Evolutionary conservation across 1,140 invertebrate species (phyloP).

Genomic region (Diprion similis): DNA sequence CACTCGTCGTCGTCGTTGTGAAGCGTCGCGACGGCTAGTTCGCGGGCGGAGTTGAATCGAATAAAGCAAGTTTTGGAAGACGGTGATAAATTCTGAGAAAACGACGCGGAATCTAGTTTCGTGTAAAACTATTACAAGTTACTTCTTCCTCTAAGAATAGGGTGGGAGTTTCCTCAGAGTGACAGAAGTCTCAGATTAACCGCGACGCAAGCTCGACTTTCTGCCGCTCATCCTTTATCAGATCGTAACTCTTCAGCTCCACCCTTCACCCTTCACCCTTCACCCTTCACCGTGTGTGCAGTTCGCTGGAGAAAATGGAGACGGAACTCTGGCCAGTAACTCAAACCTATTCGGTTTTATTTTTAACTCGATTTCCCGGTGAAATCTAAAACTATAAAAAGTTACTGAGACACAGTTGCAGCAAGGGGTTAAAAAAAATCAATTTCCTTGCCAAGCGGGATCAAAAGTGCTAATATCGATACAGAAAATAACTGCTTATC

Average conservation of each 20-base stretch:
- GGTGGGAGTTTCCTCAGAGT: neutral
- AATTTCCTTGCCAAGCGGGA: too few species aligned
- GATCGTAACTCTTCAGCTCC: neutral
- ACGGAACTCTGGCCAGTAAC: neutral
- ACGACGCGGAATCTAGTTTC: constrained; percentile 7
- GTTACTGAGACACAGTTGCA: constrained; percentile 12
- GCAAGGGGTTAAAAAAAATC: too few species aligned
- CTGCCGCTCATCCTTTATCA: neutral
- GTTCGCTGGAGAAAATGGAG: neutral
- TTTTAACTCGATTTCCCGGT: constrained; percentile 28
- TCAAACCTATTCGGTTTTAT: constrained; percentile 17
- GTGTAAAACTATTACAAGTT: constrained; percentile 8
- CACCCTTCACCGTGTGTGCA: neutral
- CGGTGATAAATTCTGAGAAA: neutral
- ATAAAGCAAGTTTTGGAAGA: neutral
- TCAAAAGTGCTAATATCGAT: too few species aligned
- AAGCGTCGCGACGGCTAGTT: neutral
- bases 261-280: too few species aligned
- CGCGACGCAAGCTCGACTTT: neutral
- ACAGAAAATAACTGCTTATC: too few species aligned
- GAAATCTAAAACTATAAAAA: constrained; percentile 20
- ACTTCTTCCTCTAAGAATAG: neutral
- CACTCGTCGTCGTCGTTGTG: neutral
- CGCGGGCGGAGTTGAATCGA: neutral
- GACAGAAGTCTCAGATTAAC: neutral